phyloP scores from a whole-genome alignment of 2,113 vertebrate genomes.

The Pluvialis apricaria region DNA sequence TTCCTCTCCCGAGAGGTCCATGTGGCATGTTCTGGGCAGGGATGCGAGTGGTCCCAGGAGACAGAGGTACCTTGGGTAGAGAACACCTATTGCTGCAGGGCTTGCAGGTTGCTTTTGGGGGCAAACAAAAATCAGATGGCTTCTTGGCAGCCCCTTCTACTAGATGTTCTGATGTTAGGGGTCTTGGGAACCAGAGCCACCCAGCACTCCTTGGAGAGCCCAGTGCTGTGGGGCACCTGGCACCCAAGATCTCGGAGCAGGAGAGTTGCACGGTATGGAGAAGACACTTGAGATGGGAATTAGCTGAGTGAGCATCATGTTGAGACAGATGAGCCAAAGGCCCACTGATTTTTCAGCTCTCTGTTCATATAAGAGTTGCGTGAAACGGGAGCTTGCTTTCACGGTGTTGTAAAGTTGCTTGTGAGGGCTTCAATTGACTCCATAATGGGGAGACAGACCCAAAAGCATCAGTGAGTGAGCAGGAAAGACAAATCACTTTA shows the following conservation, averaged over 20 bases:
- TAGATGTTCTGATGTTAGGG: background rate
- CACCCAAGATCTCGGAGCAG: background rate
- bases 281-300: background rate
- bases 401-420: background rate
- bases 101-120: background rate
- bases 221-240: background rate
- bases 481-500: background rate
- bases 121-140: background rate
- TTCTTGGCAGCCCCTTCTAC: background rate
- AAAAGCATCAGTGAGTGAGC: background rate
- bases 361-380: background rate
- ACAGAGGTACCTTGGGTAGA: background rate
- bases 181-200: background rate
- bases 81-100: background rate
- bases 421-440: background rate
- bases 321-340: background rate
- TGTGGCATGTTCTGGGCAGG: background rate
- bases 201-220: background rate
- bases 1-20: background rate
- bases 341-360: background rate
- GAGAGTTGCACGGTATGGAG: background rate
- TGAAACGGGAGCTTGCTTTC: background rate
- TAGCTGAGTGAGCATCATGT: background rate
- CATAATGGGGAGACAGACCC: background rate
- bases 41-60: accelerated